phyloP scores from a whole-genome alignment of 35 echinoderm and acorn worm species.

The Diadema setosum region DNA sequence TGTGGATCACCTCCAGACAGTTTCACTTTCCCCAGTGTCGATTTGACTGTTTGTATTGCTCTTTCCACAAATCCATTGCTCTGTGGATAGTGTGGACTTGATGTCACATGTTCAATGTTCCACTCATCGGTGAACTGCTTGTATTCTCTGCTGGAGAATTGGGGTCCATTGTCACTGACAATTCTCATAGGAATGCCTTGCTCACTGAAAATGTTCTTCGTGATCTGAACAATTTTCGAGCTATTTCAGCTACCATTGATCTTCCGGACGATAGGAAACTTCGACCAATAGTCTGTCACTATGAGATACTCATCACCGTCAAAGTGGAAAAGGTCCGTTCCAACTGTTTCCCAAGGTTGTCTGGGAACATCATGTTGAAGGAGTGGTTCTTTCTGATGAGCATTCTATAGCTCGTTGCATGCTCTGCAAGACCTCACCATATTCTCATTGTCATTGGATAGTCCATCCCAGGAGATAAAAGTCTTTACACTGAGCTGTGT shows the following conservation, averaged over 20 bases:
- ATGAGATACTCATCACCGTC: conserved; percentile 57
- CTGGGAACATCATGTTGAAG: conserved; percentile 25
- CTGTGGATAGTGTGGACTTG: conserved; percentile 34
- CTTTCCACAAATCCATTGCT: conserved; percentile 63
- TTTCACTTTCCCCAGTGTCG: conserved; percentile 7
- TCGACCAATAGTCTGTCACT: conserved; percentile 44
- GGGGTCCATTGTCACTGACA: conserved; percentile 57
- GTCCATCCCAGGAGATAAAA: conserved; percentile 37
- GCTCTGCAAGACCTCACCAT: conserved; percentile 1
- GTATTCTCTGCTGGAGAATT: conserved; percentile 34
- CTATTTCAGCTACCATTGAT: conserved; percentile 25
- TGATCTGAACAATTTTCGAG: conserved; percentile 2
- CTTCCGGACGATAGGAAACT: conserved; percentile 27
- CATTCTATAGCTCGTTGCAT: conserved; percentile 24
- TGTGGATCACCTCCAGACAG: not conserved
- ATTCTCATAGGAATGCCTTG: conserved; percentile 61
- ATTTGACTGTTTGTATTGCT: conserved; percentile 51
- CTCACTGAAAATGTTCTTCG: conserved; percentile 76
- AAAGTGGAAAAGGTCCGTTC: conserved; percentile 45
- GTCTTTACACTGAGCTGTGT: conserved; percentile 49
- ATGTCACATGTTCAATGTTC: conserved; percentile 59
- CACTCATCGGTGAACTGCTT: not conserved
- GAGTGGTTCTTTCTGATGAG: conserved; percentile 32
- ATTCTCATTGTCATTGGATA: conserved; percentile 60
- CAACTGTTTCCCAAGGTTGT: conserved; percentile 41